Evolutionary conservation across 2,797 vertebrate genomes (phyloP).

Genomic region (Nyctalus aviator): DNA sequence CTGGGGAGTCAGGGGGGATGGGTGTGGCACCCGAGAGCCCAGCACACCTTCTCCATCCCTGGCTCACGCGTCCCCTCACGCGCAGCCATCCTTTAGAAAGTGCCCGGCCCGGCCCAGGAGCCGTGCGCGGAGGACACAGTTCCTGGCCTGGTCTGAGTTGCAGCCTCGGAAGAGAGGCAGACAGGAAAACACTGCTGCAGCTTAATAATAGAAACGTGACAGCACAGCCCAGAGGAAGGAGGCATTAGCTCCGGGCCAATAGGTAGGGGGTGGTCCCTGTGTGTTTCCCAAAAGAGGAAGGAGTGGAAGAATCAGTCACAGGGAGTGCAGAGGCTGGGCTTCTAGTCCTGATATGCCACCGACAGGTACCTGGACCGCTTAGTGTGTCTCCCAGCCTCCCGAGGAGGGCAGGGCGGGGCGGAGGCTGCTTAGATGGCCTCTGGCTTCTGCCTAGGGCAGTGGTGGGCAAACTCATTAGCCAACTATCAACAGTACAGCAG

Average conservation of each 20-base stretch:
- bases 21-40: not conserved
- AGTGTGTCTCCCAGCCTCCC: not conserved
- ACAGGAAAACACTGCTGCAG: not conserved
- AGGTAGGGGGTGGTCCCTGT: not conserved
- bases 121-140: not conserved
- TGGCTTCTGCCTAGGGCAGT: not conserved
- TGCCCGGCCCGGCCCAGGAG: not conserved
- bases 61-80: not conserved
- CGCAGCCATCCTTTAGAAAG: not conserved
- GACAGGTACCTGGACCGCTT: not conserved
- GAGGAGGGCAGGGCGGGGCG: not conserved
- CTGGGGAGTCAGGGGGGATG: not conserved
- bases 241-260: not conserved
- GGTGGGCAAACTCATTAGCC: no score
- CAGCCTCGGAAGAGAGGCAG: not conserved
- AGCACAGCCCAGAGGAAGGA: not conserved
- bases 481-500: no score
- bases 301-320: not conserved
- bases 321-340: not conserved
- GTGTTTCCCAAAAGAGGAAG: constrained; percentile 8
- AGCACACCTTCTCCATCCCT: not conserved
- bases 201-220: not conserved
- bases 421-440: not conserved
- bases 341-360: not conserved
- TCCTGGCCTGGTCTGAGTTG: not conserved